These are phyloP conservation scores for Vombatus ursinus DNA, from an alignment of 2,113 vertebrate genomes.

Conservation along the genomic window DNA sequence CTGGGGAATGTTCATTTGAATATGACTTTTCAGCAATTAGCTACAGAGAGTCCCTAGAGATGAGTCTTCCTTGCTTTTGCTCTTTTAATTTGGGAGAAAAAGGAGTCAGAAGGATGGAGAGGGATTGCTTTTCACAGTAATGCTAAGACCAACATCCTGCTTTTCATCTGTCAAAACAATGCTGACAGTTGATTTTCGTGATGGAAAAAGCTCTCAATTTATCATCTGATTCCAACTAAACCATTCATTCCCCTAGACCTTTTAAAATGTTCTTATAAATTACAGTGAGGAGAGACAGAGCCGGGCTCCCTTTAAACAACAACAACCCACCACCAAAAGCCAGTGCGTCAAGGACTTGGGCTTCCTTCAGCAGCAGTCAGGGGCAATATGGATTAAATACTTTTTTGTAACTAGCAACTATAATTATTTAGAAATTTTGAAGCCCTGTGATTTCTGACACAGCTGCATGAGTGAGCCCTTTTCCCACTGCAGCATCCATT, in stretches of 20 bases:
- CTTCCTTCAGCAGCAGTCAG: slow-evolving; percentile 68
- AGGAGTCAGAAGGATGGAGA: slow-evolving; percentile 39
- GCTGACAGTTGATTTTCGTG: slow-evolving; percentile 61
- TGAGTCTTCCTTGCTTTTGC: neutral
- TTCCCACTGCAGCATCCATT: slow-evolving; percentile 76
- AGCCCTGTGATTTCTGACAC: slow-evolving; percentile 73
- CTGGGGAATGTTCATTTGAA: slow-evolving; percentile 62
- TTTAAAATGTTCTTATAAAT: slow-evolving; percentile 59
- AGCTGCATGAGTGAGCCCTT: slow-evolving; percentile 76
- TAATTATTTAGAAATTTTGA: slow-evolving; percentile 77
- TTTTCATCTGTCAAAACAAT: slow-evolving; percentile 44
- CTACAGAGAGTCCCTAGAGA: neutral
- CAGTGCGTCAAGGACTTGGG: slow-evolving; percentile 57
- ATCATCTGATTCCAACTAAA: slow-evolving; percentile 56
- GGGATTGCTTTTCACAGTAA: slow-evolving; percentile 37
- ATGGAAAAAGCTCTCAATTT: slow-evolving; percentile 54
- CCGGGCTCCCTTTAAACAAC: slow-evolving; percentile 54
- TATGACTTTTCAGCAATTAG: slow-evolving; percentile 62
- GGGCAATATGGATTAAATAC: slow-evolving; percentile 71
- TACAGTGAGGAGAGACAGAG: slow-evolving; percentile 37
- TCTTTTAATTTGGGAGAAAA: neutral
- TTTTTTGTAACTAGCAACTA: slow-evolving; percentile 72
- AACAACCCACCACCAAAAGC: slow-evolving; percentile 38
- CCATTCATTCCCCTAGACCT: slow-evolving; percentile 54
- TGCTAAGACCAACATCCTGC: slow-evolving; percentile 42